Base-by-base conservation (phyloP, 1,140 invertebrate genomes). In the Temnothorax curvispinosus region DNA sequence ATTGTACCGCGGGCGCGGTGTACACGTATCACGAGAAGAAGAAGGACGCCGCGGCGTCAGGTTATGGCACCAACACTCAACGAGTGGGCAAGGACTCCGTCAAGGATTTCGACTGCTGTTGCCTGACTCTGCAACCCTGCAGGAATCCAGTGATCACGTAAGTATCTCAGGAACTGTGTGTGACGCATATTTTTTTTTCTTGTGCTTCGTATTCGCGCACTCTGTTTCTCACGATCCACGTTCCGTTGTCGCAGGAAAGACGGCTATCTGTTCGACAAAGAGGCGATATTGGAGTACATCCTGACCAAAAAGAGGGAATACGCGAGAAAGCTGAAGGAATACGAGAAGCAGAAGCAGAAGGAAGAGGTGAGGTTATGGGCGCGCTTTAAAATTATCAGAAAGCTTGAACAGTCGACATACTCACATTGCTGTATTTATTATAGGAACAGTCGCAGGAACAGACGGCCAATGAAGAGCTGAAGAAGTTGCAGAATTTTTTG, bases 1-100 rank as follows among this genome's bases (percentile, higher is more conserved):
- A 99, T 96, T 99, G 98, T 92, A 99, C 99, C 2, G 99, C 99
- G 18, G 98, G 99, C 77, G 98, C 99, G 32, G 99, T 99, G 50
- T 99, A 99, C 93, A 99, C 99, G 0, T 99, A 99, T 93, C 98
- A 99, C 93, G 99, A 99, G 94, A 99, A 99, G 94, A 98, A 99
- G 93, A 99, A 99, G 93, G 99, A 99, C 94, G 98, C 98, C 8
- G 96, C 97, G 72, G 97, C 97, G 21, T 99, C 98, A n/a, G 98
- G 98, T 44, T 98, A 98, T 94, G 98, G 98, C 2, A 98, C 98
- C 15, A 97, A 98, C 93, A 96, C 95, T 81, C 97, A 96, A 93
- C 96, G 99, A 92, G 96, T 99, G 62, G 99, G 99, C 4, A 99
- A 99, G 95, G 99, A 99, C 96, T 99, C 99, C 0, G 97, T 99